Evolutionary conservation across 2,888 invertebrate genomes (phyloP), one percentile per base, ranked within the genome.

Genomic region (Stratiomys singularior): DNA sequence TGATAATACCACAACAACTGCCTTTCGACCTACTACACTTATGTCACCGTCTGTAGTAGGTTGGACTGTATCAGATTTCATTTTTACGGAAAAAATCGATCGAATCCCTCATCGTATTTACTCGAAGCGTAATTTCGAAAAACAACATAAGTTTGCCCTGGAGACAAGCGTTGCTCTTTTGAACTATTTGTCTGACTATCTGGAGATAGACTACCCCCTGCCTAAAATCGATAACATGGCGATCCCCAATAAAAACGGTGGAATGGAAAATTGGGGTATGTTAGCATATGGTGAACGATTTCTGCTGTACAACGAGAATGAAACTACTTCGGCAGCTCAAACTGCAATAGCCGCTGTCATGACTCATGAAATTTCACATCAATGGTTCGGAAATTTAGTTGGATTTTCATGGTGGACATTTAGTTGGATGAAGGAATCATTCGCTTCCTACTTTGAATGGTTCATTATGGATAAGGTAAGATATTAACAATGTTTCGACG

Each of bases 241-340:
- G 0, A 90, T 97, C 7, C 94, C 96, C 0, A 93, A 96, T 82
- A 89, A 91, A 30, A 92, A 93, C 80, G 93, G 93, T 25, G 96
- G 96, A 52, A 97, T 96, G 96, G 96, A 97, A 85, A 97, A 97
- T 85, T 97, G 97, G 96, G 97, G 97, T 7, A 86, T 97, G 64
- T 92, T 95, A 37, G 94, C 94, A 1, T 87, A 86, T 66, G 84
- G 86, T 1, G 87, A 87, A 81, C 83, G 84, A 77, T 84, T 84
- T 78, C 11, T 87, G 77, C 76, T 86, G 13, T 86, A 84, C 77
- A 84, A 85, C 69, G 78, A 81, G 0, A 78, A 82, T 3, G 83
- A 80, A 2, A 85, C 86, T 0, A 84, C 85, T 1, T 80, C 82
- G 0, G 82, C 78, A 28, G 84, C 84, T 0, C 83, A 86, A 80